Conservation (phyloP, 2,888 invertebrate genomes). For the Tetragonisca angustula region DNA sequence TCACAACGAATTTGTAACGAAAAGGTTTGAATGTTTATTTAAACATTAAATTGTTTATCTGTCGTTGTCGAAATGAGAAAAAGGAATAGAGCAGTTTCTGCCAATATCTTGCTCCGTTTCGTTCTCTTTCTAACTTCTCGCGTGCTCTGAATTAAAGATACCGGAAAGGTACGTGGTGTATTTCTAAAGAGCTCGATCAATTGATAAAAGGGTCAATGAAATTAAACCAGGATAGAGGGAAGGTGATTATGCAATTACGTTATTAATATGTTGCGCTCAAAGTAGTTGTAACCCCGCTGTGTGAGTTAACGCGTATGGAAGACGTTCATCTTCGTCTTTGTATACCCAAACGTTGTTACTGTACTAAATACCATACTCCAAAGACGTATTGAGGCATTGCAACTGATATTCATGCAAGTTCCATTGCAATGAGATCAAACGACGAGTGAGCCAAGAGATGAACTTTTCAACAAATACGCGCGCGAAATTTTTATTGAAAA, state of each 20-base stretch:
- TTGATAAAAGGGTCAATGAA: neutral
- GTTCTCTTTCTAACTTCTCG: neutral
- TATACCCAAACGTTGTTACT: constrained; percentile 1
- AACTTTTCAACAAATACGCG: constrained; percentile 1
- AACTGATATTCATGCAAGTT: neutral
- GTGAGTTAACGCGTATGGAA: neutral
- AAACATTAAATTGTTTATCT: neutral
- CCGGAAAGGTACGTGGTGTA: neutral
- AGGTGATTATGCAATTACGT: neutral
- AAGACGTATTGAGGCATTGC: neutral
- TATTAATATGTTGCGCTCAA: neutral
- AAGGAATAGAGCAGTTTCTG: neutral
- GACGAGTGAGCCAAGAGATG: neutral
- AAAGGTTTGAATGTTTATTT: neutral
- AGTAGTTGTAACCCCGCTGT: neutral
- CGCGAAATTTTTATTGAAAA: neutral
- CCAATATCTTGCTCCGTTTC: neutral
- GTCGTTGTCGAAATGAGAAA: neutral
- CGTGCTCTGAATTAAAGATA: neutral
- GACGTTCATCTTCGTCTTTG: neutral
- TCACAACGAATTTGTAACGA: neutral
- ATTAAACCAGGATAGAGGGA: neutral
- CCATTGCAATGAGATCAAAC: neutral
- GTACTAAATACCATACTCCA: constrained; percentile 1
- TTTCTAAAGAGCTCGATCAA: neutral